Evolutionary conservation across 2,797 vertebrate genomes (phyloP).

Genomic region (Ispidina picta): DNA sequence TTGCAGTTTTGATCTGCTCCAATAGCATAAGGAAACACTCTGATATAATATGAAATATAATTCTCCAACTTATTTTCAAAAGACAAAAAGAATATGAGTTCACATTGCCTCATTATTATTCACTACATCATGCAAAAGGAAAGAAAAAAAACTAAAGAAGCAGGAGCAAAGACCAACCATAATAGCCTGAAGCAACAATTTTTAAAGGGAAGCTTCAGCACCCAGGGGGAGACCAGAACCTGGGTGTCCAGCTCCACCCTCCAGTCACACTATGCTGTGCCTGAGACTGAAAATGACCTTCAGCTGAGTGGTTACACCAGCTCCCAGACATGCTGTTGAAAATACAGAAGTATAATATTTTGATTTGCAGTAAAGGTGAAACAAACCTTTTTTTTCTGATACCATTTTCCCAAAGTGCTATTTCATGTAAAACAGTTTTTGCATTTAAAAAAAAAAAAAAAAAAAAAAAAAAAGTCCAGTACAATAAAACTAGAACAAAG

Average conservation of each 20-base stretch:
- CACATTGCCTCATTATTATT: conserved; percentile 25
- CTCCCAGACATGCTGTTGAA: not conserved
- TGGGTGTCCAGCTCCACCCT: conserved; percentile 15
- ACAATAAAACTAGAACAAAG: not conserved
- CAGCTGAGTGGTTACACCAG: not conserved
- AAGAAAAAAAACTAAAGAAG: conserved; percentile 17
- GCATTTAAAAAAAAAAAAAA: not conserved
- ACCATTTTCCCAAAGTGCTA: not conserved
- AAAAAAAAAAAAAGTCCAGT: not conserved
- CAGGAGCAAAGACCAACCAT: not conserved
- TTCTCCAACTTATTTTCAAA: not conserved
- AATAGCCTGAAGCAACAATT: conserved; percentile 33
- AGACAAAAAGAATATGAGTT: not conserved
- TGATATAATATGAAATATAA: not conserved
- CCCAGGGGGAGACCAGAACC: not conserved
- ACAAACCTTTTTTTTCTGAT: not conserved
- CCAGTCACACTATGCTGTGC: not conserved
- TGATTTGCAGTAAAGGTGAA: not conserved
- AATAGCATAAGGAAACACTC: not conserved
- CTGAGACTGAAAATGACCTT: conserved; percentile 17
- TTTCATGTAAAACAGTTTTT: not conserved
- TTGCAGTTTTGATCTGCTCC: not conserved
- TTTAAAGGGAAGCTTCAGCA: not conserved
- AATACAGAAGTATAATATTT: not conserved
- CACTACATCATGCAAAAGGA: not conserved